Base-by-base conservation (phyloP, 2,797 vertebrate genomes). In the Peromyscus attwateri region DNA sequence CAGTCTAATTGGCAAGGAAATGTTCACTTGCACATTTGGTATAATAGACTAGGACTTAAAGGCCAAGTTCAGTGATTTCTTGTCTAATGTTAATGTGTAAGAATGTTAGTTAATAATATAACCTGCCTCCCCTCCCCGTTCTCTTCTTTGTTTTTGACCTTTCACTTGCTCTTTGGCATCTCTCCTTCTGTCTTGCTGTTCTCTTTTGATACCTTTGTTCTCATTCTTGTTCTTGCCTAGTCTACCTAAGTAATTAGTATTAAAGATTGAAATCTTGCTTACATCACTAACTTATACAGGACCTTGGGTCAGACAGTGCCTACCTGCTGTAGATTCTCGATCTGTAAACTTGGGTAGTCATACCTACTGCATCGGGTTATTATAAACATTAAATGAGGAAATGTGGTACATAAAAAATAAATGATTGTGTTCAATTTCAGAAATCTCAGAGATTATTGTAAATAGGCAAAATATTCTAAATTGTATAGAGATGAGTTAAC, bases 351-450 rank as follows among this genome's bases (percentile, higher is more conserved):
- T 73, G 16, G 25, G 27, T 34, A 84, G 73, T 88, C 25, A 14
- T 68, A 62, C 13, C 6, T 87, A 87, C 16, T 90, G 84, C 19
- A 77, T 91, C 8, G 68, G 21, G 31, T 62, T 95, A 19, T 84
- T 93, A 10, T 66, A 96, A 94, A 81, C 46, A 82, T 89, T 82
- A 88, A 70, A 90, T 96, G 76, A 96, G 46, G 19, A 46, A 90
- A 80, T 92, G 62, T 77, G 3, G 31, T 5, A 7, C 29, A 88
- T 71, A 79, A 91, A 95, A 79, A 10, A 91, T 95, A 84, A 81
- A n/a, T 89, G 17, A 96, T 3, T 91, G 88, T 84, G 17, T 9
- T 82, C n/a, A 89, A 62, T 92, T 95, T 62, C 17, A 95, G 46
- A 81, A 71, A 82, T 76, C 27, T 37, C 16, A 94, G 43, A 29